These are phyloP conservation scores for Ondatra zibethicus DNA, from an alignment of 2,113 vertebrate genomes.

Conservation along the genomic window DNA sequence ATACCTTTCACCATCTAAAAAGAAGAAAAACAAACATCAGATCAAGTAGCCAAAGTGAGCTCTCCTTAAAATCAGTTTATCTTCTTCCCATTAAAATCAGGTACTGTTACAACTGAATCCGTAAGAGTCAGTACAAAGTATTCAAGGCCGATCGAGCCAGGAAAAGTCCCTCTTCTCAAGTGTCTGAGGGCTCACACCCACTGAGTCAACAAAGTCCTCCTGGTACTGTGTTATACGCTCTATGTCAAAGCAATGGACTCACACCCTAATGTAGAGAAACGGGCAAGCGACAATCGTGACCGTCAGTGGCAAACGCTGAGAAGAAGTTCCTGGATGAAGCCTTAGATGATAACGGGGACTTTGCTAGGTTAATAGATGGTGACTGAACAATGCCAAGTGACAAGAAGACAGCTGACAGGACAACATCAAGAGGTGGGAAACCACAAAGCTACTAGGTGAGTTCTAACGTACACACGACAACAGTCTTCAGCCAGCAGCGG, in stretches of 20 bases:
- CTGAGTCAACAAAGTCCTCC: neutral
- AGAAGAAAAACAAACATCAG: conserved; percentile 23
- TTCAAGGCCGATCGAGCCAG: neutral
- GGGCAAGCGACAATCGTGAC: neutral
- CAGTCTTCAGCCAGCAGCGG: neutral
- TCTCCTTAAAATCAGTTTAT: neutral
- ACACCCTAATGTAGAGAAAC: neutral
- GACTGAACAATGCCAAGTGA: neutral
- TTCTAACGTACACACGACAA: neutral
- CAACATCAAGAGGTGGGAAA: neutral
- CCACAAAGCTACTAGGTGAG: neutral
- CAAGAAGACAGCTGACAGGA: neutral
- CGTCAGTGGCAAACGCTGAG: neutral
- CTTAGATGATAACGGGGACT: neutral
- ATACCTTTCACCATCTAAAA: neutral
- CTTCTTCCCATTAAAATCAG: conserved; percentile 36
- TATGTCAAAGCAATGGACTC: neutral
- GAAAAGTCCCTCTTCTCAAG: neutral
- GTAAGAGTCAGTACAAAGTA: neutral
- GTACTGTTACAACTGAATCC: conserved; percentile 5
- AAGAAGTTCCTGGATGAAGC: neutral
- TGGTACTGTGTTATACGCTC: neutral
- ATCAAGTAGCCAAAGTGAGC: neutral
- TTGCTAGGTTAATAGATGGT: neutral
- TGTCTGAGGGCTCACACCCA: neutral